Conservation (phyloP, 2,888 invertebrate species). For the Chloroclystis v-ata region DNA sequence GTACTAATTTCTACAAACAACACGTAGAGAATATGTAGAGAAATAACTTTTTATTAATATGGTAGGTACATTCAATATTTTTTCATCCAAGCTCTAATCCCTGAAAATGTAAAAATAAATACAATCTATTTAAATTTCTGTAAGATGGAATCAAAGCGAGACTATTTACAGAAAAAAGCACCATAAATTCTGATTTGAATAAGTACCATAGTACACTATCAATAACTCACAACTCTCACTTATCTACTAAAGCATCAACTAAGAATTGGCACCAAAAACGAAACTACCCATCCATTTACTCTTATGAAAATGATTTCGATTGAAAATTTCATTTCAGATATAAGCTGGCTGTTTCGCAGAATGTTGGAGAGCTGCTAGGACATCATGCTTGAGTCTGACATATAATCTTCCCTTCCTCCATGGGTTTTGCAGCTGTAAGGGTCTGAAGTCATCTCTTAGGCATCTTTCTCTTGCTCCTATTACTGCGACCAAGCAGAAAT, state of each 20-base stretch:
- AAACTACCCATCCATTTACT: constrained; percentile 36
- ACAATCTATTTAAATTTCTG: constrained; percentile 11
- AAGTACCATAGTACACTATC: constrained; percentile 38
- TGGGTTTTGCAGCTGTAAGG: constrained; percentile 94
- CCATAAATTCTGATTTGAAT: constrained; percentile 61
- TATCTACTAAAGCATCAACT: constrained; percentile 70
- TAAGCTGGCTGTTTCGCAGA: constrained; percentile 88
- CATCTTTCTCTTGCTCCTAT: constrained; percentile 97
- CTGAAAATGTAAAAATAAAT: constrained; percentile 23
- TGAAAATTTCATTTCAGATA: constrained; percentile 54
- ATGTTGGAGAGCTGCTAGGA: constrained; percentile 91
- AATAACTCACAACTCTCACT: constrained; percentile 66
- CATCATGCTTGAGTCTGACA: constrained; percentile 93
- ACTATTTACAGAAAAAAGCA: constrained; percentile 51
- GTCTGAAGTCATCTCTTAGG: constrained; percentile 95
- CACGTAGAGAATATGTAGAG: constrained; percentile 30
- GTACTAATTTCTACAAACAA: constrained; percentile 36
- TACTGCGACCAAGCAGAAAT: constrained; percentile 96
- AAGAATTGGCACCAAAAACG: constrained; percentile 69
- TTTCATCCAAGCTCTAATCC: neutral
- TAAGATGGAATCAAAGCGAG: constrained; percentile 21
- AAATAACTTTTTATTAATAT: constrained; percentile 8
- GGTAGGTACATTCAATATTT: neutral
- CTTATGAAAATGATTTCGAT: neutral
- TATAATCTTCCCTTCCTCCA: constrained; percentile 97